A percentile compares a stretch with the other conserved stretches of the same genome.
These are phyloP conservation scores for Anoplopoma fimbria DNA, from an alignment of 2,113 vertebrate genomes.

Conservation along the genomic window DNA sequence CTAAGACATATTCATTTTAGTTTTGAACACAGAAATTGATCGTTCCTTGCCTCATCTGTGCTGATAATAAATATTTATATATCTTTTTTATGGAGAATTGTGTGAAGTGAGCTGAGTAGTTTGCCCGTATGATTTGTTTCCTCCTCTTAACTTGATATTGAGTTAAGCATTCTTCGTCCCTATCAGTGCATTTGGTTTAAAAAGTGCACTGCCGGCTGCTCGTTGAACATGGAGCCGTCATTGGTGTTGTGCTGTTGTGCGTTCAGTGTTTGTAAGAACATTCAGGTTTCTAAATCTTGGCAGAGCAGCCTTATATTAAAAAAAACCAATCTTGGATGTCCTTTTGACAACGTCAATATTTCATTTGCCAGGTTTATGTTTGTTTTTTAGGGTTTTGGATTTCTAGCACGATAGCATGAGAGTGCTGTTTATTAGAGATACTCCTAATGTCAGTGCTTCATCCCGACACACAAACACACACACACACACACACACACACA, in stretches of 20 bases:
- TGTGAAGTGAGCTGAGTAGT: neutral
- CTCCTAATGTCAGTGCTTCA: slow-evolving; percentile 14
- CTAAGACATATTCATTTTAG: neutral
- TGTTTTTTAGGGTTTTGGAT: slow-evolving; percentile 17
- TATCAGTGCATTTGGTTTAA: neutral
- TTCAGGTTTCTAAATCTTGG: neutral
- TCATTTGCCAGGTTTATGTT: neutral
- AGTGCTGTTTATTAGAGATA: slow-evolving; percentile 15
- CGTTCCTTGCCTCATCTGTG: neutral
- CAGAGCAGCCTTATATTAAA: slow-evolving; percentile 8
- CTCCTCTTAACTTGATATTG: neutral
- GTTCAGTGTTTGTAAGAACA: neutral
- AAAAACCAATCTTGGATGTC: neutral
- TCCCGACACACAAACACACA: neutral
- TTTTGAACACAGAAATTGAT: neutral
- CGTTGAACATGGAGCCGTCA: neutral
- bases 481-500: neutral
- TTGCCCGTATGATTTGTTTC: neutral
- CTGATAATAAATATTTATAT: neutral
- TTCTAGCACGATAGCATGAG: slow-evolving; percentile 22
- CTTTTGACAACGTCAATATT: slow-evolving; percentile 16
- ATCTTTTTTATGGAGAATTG: neutral
- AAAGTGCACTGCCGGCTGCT: neutral
- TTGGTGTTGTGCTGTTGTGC: slow-evolving; percentile 19
- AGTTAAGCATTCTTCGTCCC: slow-evolving; percentile 7